A percentile compares a stretch with the other conserved stretches of the same genome.
phyloP scores from a whole-genome alignment of 2,113 vertebrate species.

The Coracopsis vasa region DNA sequence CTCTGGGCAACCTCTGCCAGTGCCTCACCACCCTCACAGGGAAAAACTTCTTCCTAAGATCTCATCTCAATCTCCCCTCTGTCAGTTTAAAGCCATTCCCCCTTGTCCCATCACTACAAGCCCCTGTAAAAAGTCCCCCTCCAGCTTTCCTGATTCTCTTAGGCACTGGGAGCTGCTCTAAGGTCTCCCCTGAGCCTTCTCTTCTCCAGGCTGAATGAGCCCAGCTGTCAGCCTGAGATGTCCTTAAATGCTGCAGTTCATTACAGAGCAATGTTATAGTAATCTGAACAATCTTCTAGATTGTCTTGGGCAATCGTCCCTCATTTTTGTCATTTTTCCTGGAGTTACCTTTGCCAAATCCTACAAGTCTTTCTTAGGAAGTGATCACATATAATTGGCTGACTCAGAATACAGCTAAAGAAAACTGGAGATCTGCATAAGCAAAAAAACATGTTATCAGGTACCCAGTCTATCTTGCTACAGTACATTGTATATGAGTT shows the following conservation, averaged over 20 bases:
- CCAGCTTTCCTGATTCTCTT: not conserved
- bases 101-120: not conserved
- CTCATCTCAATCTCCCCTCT: not conserved
- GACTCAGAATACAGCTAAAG: not conserved
- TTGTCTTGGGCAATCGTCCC: slow-evolving; percentile 11
- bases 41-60: not conserved
- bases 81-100: not conserved
- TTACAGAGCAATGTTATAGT: slow-evolving; percentile 30
- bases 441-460: not conserved
- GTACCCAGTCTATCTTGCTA: not conserved
- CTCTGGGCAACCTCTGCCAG: not conserved
- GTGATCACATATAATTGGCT: not conserved
- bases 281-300: slow-evolving; percentile 47
- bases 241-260: slow-evolving; percentile 65
- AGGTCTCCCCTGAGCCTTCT: not conserved
- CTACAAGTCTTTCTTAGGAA: slow-evolving; percentile 6
- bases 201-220: not conserved
- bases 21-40: not conserved
- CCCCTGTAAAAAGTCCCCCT: not conserved
- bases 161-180: not conserved
- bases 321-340: slow-evolving; percentile 41
- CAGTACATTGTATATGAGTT: not conserved
- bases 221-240: not conserved
- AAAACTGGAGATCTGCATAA: not conserved
- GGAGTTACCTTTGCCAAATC: slow-evolving; percentile 49